Base-by-base conservation (phyloP, 2,113 vertebrate genomes). In the Chloropsis hardwickii region DNA sequence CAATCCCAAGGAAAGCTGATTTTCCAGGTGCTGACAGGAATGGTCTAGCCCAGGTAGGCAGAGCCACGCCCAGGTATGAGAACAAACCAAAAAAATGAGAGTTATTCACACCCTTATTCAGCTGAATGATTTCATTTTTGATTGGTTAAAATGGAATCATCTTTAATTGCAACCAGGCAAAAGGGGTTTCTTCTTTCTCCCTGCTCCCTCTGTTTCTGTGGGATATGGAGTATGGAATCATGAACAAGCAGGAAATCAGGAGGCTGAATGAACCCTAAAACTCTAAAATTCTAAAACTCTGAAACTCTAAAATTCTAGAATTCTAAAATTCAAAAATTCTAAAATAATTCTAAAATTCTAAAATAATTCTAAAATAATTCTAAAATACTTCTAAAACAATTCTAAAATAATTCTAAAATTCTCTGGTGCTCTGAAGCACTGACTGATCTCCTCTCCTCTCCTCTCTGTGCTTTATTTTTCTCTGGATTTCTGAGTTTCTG, bases 181-280 rank as follows among this genome's bases (percentile, higher is more conserved):
- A 24, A 57, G 47, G 47, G 29, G 3, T 29, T 81, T 67, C 33
- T 56, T 31, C 3, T n/a, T 39, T 16, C 12, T 5, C 4, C 15
- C 57, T 27, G 19, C 33, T 67, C 27, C 0, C 29, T 64, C 53
- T 25, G 0, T 39, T 78, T 3, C 5, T 17, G 48, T 16, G 21
- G 61, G 70, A 8, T 31, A 0, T 3, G 45, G 50, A 47, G 54
- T 0, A 4, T 2, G n/a, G 70, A 24, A 6, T 45, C 45, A 4
- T 20, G 51, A 18, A 14, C 5, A 7, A 35, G 47, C 25, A 71
- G 23, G 18, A 33, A 51, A 42, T 27, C 48, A 42, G 62, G 17
- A 33, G 42, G 33, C 21, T 54, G 88, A 19, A 42, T 2, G 20
- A 61, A 19, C 39, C 61, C 61, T 37, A 37, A 37, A 37, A 37